Base-by-base conservation (phyloP, 2,888 invertebrate species). In the Antheraea assamensis region DNA sequence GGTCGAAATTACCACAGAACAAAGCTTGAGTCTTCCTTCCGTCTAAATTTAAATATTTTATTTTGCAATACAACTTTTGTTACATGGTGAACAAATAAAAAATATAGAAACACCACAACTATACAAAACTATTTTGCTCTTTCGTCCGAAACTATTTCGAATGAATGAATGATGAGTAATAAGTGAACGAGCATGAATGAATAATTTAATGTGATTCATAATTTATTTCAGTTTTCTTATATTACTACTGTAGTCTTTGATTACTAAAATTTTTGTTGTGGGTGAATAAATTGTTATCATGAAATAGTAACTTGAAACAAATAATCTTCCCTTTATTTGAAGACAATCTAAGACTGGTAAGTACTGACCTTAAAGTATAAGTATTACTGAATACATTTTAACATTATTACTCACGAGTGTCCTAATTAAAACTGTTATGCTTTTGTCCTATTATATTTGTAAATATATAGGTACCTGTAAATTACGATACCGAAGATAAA, bases 331-430 rank as follows among this genome's bases (percentile, higher is more conserved):
- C 27, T 70, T 52, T 70, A 55, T 24, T 58, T 70, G 27, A 21
- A 66, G 42, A 8, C 42, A 42, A 58, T 74, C 55, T n/a, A 79
- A 82, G 79, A 80, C 81, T 81, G 81, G 82, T 82, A 73, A 80
- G 82, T 78, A 73, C 10, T 35, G 8, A 47, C 42, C 35, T 19
- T 27, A 55, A 27, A 47, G 47, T 52, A 70, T 55, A 27, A 27
- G 52, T 52, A 55, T 27, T 4, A 3, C 30, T 73, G 30, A 24
- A 19, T 70, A 68, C 10, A 72, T 19, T 72, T 72, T 68, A 68
- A 35, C 49, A 21, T 52, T 49, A 68, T 78, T 78, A 78, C 80
- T 81, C 81, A 79, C 80, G 79, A 78, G 71, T 75, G 75, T 79
- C 72, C 72, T 72, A 72, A 68, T 72, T 72, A 72, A 30, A 61